Conservation (phyloP, 2,113 vertebrate genomes). For the Pteruthius melanotis region DNA sequence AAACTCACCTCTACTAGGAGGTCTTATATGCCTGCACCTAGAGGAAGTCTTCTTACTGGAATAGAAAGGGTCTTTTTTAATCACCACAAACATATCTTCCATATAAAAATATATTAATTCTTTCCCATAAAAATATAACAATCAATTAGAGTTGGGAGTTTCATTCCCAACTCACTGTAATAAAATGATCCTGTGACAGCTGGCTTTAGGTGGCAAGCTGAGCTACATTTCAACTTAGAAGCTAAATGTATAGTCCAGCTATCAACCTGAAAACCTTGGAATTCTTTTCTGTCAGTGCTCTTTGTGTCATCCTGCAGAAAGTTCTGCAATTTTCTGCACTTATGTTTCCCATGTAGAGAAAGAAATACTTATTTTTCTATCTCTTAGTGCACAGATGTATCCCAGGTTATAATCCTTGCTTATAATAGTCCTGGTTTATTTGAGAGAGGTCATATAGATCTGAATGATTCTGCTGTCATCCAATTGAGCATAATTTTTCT, state of each 20-base stretch:
- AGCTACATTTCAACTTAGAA: neutral
- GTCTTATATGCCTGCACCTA: neutral
- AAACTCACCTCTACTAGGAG: fast-evolving
- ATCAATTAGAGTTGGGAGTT: neutral
- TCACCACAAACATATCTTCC: neutral
- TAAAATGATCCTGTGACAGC: neutral
- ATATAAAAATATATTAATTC: neutral
- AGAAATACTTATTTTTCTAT: neutral
- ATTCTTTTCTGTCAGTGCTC: neutral
- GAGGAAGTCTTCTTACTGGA: neutral
- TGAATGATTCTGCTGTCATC: neutral
- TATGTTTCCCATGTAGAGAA: neutral
- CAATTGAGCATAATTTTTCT: neutral
- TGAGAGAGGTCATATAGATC: neutral
- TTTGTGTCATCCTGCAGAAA: neutral
- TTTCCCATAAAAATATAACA: neutral
- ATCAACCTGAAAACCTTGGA: neutral
- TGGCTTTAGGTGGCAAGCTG: neutral
- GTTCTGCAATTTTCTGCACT: neutral
- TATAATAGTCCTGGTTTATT: neutral
- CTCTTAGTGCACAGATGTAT: neutral
- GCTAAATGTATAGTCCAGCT: neutral
- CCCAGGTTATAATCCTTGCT: neutral
- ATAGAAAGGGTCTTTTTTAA: neutral
- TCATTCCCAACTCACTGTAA: neutral